Conservation (phyloP, 2,888 invertebrate species). For the Conomelus anceps region DNA sequence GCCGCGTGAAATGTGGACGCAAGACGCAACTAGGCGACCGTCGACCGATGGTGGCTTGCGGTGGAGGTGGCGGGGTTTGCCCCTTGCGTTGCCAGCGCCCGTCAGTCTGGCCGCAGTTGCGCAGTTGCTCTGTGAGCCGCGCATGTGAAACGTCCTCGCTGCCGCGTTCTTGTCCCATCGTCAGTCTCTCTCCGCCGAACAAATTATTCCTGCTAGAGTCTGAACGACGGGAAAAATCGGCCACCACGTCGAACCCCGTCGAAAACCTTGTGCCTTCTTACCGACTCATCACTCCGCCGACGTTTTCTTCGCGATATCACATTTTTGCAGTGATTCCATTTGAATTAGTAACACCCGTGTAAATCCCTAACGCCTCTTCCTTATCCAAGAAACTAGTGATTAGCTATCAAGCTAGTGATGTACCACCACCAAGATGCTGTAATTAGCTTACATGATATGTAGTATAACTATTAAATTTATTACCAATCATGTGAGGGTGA, state of each 20-base stretch:
- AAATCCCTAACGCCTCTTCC: neutral
- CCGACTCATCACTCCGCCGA: neutral
- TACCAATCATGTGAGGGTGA: neutral
- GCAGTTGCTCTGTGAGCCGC: neutral
- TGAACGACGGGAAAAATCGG: neutral
- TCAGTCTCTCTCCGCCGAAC: neutral
- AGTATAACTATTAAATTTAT: too few relatives aligned
- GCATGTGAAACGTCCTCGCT: neutral
- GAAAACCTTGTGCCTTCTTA: neutral
- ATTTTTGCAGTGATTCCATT: neutral
- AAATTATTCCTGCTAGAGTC: neutral
- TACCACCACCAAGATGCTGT: neutral
- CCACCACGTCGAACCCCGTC: neutral
- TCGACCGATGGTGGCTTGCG: neutral
- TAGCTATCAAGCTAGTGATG: neutral
- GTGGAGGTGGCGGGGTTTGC: neutral
- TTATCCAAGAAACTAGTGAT: neutral
- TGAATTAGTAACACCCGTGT: neutral
- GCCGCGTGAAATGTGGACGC: too few relatives aligned
- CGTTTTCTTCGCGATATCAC: neutral
- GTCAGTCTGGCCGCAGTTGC: constrained; percentile 1
- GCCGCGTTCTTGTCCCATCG: too few relatives aligned
- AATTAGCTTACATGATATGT: neutral
- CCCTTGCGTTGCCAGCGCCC: too few relatives aligned
- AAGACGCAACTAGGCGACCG: too few relatives aligned